Base-by-base conservation (phyloP, 53 echinoderm and acorn worm genomes). In the Glandiceps talaboti region DNA sequence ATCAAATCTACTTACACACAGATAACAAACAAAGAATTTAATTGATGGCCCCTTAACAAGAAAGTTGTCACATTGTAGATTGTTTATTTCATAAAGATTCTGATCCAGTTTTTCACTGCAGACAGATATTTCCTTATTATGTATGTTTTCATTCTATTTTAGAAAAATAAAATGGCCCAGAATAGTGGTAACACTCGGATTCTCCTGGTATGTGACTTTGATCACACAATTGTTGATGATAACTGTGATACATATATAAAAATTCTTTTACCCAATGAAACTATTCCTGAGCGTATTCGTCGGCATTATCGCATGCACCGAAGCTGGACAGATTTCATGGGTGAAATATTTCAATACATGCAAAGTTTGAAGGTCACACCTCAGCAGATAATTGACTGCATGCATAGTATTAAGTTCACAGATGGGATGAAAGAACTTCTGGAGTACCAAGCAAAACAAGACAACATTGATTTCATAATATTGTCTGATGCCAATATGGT, bases 271-370 rank as follows among this genome's bases (percentile, higher is more conserved):
- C 89, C 99, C 0, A 80, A 86, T 30, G 82, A 82, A 26, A 84
- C 75, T 74, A 93, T 99, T 1, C 89, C 91, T 0, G 30, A 80
- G 32, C 73, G 81, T 31, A 85, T 89, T 75, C 75, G 76, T 32
- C 33, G 84, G 31, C 80, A 88, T 14, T 88, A 84, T 86, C 79
- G 75, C 0, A 76, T 87, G 14, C 86, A 99, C 30, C 77, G 83
- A 0, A 87, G 83, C 76, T 99, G 99, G 99, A 94, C 89, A 0
- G 72, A 84, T 30, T 88, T 87, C 81, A 99, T 99, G 99, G 86
- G 77, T 0, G 91, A 91, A 33, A 89, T 89, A 30, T 94, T 99
- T 77, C 32, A 84, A 27, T 73, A 85, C 74, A 83, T 99, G 84
- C 86, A 99, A 30, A 77, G 85, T 0, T 27, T 81, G 6, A 85